Percentiles rank a stretch among this genome's conserved stretches.
phyloP scores from a whole-genome alignment of 2,113 vertebrate genomes.

The Thunnus maccoyii region DNA sequence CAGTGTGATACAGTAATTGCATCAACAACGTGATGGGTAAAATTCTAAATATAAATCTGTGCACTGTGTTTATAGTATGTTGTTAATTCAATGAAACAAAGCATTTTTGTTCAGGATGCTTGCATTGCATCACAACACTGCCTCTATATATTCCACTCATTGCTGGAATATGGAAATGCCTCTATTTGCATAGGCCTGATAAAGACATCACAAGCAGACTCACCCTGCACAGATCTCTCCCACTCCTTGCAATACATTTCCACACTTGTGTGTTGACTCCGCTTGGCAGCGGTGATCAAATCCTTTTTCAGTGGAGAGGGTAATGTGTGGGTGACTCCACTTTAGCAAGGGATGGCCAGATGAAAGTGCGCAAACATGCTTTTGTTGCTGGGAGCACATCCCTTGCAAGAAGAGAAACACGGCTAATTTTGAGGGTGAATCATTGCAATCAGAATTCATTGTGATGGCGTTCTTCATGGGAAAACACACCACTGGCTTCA shows the following conservation, averaged over 20 bases:
- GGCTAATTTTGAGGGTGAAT: slow-evolving; percentile 73
- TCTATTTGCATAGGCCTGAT: slow-evolving; percentile 67
- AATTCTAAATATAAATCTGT: background rate
- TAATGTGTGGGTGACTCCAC: slow-evolving; percentile 75
- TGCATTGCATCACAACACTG: background rate
- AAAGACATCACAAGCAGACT: slow-evolving; percentile 68
- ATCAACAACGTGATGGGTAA: background rate
- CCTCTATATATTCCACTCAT: background rate
- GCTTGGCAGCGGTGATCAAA: slow-evolving; percentile 77
- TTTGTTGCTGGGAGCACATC: slow-evolving; percentile 76
- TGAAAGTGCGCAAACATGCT: slow-evolving; percentile 71
- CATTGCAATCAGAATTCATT: slow-evolving; percentile 75
- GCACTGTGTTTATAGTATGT: background rate
- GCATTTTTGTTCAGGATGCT: background rate
- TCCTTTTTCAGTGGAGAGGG: slow-evolving; percentile 62
- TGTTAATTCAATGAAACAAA: background rate
- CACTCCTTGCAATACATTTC: slow-evolving; percentile 64
- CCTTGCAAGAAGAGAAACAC: slow-evolving; percentile 61
- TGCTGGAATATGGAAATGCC: slow-evolving; percentile 22
- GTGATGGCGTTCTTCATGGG: slow-evolving; percentile 36
- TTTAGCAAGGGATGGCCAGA: slow-evolving; percentile 71
- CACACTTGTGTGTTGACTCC: slow-evolving; percentile 50
- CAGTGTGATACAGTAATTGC: background rate
- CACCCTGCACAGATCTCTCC: slow-evolving; percentile 51
- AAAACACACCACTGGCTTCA: slow-evolving; percentile 48